Conservation (phyloP, 2,888 invertebrate genomes). For the Aphidoletes aphidimyza region DNA sequence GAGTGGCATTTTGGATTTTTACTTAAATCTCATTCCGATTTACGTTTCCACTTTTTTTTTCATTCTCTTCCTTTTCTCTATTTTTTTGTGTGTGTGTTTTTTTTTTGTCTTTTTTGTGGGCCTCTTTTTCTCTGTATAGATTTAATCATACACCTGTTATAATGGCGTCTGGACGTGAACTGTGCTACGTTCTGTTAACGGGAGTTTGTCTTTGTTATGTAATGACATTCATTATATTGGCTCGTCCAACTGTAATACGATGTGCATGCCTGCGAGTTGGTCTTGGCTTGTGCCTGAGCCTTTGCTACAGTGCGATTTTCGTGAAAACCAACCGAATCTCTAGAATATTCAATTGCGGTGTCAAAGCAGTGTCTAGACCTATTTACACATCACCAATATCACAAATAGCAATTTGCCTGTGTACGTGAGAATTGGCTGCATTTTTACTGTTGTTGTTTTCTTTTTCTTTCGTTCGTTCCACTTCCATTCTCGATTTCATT, state of each 20-base stretch:
- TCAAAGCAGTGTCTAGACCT: constrained; percentile 77
- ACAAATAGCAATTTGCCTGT: constrained; percentile 77
- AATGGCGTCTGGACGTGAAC: constrained; percentile 81
- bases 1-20: not conserved
- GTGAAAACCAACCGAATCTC: constrained; percentile 81
- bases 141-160: constrained; percentile 75
- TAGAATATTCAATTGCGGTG: constrained; percentile 77
- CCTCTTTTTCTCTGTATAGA: constrained; percentile 58
- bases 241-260: constrained; percentile 73
- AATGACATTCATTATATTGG: constrained; percentile 77
- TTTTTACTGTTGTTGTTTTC: not conserved
- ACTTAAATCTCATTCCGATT: not conserved
- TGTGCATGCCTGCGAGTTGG: constrained; percentile 76
- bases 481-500: too few species aligned
- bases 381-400: constrained; percentile 80
- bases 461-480: not conserved
- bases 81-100: too few species aligned
- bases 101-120: not conserved
- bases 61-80: not conserved
- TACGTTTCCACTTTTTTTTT: not conserved
- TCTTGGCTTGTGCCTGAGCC: constrained; percentile 77
- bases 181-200: constrained; percentile 79
- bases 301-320: constrained; percentile 80
- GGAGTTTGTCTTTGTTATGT: constrained; percentile 78
- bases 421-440: constrained; percentile 64